Evolutionary conservation across 2,797 vertebrate genomes (phyloP), one percentile per base, ranked within the genome.

Genomic region (Miopithecus talapoin): DNA sequence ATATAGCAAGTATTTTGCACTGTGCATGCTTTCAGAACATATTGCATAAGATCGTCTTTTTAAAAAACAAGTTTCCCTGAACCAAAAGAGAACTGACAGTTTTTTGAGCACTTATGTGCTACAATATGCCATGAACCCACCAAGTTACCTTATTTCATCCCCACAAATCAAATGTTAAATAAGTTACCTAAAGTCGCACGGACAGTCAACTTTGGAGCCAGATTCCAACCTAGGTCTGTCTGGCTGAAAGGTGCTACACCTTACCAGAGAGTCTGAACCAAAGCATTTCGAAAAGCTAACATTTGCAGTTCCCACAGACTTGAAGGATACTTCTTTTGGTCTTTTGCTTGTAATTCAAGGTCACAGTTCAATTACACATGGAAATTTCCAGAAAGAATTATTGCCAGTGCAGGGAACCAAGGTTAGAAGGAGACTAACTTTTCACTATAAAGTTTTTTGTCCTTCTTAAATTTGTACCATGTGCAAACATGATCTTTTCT

Each of bases 11-110:
- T 57, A 92, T 90, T 98, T 91, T 96, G 68, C n/a, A 94, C 89
- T 86, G 22, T 89, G 80, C 46, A 70, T 78, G 85, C 78, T 87
- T 96, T 95, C 87, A 90, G 91, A 98, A 86, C 39, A 75, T 91
- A 96, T 30, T 95, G 78, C 79, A 96, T 91, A 96, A 96, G 97
- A 96, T 33, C 80, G 87, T 89, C 93, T 93, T 97, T 95, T 94
- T 68, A 12, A 91, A 97, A 96, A 92, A 93, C 86, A 24, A 84
- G 61, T 95, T 94, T 93, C 79, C 78, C 70, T 94, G 64, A 96
- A 96, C 85, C 78, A 93, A 97, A 97, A 92, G 85, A 83, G 55
- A 98, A 93, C 64, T 95, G 96, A 90, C 87, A 86, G 59, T 78
- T 96, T 93, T 92, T 59, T 85, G 64, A 95, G 89, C n/a, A 86